These are phyloP conservation scores for Homalodisca vitripennis DNA, from an alignment of 1,140 invertebrate species.

Conservation along the genomic window DNA sequence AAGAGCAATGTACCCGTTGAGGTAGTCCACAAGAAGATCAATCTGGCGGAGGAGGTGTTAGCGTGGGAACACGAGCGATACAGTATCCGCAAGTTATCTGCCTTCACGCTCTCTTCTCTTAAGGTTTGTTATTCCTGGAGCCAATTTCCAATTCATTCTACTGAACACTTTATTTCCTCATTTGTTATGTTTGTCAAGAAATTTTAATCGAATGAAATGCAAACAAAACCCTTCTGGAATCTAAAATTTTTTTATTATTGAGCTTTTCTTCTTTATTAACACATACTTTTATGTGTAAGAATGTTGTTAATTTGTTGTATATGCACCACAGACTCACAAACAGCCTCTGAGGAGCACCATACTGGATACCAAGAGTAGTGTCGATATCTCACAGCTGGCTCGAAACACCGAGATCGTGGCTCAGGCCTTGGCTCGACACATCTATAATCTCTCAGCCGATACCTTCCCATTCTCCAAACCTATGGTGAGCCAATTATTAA, in stretches of 20 bases:
- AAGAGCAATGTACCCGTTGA: conserved; percentile 58
- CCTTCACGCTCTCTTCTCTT: conserved; percentile 85
- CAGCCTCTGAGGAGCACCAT: conserved; percentile 61
- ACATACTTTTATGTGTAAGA: too few species aligned
- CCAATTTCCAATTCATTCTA: too few species aligned
- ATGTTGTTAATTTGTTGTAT: conserved; percentile 17
- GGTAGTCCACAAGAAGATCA: conserved; percentile 95
- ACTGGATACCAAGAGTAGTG: conserved; percentile 58
- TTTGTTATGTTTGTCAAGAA: too few species aligned
- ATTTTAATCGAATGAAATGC: too few species aligned
- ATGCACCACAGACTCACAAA: conserved; percentile 52
- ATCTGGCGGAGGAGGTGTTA: conserved; percentile 88
- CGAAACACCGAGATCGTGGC: conserved; percentile 76
- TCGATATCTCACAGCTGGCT: conserved; percentile 61
- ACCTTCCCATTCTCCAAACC: conserved; percentile 63
- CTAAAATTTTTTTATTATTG: too few species aligned
- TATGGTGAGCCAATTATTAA: too few species aligned
- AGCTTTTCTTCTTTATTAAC: background rate
- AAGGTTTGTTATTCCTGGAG: too few species aligned
- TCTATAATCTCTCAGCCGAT: conserved; percentile 73
- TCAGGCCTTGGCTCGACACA: conserved; percentile 77
- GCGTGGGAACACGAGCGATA: conserved; percentile 92
- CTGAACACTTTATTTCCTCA: too few species aligned
- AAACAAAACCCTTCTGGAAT: too few species aligned
- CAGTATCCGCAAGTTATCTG: conserved; percentile 86